Evolutionary conservation across 2,888 invertebrate species (phyloP).

Genomic region (Spodoptera exigua): DNA sequence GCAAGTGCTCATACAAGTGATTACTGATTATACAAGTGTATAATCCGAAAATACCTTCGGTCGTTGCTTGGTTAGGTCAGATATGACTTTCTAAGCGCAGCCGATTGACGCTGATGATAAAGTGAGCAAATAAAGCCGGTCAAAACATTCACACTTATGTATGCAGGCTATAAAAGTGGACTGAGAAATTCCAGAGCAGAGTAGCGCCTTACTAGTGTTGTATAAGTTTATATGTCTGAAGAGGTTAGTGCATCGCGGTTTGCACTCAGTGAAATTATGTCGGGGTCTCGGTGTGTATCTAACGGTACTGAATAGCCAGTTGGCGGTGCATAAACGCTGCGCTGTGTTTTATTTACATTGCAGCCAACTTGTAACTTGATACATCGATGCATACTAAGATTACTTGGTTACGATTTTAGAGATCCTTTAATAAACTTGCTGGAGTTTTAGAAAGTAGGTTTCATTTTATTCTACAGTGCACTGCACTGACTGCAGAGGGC

Average conservation of each 20-base stretch:
- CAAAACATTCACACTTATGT: slow-evolving; percentile 39
- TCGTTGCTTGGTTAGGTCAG: slow-evolving; percentile 26
- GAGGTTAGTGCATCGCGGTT: slow-evolving; percentile 67
- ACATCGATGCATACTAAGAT: slow-evolving; percentile 57
- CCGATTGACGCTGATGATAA: slow-evolving; percentile 42
- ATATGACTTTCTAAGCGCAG: slow-evolving; percentile 48
- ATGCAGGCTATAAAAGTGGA: slow-evolving; percentile 37
- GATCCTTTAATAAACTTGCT: slow-evolving; percentile 36
- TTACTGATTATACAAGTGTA: too few relatives aligned
- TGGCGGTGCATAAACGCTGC: slow-evolving; percentile 72
- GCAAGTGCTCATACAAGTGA: too few relatives aligned
- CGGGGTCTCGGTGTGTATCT: slow-evolving; percentile 72
- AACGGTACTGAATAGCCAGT: slow-evolving; percentile 78
- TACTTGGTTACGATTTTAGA: slow-evolving; percentile 47
- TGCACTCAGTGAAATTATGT: slow-evolving; percentile 75
- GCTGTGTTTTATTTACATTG: slow-evolving; percentile 76
- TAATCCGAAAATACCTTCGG: slow-evolving; percentile 46
- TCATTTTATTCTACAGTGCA: slow-evolving; percentile 5
- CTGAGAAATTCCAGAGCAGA: slow-evolving; percentile 39
- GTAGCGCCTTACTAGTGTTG: slow-evolving; percentile 41
- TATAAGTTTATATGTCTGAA: slow-evolving; percentile 52
- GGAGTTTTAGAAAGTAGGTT: slow-evolving; percentile 37
- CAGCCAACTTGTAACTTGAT: slow-evolving; percentile 70
- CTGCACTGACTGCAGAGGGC: neutral
- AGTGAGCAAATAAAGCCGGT: slow-evolving; percentile 43